Evolutionary conservation across 2,797 vertebrate species (phyloP).

Genomic region (Enteromius paludinosus): DNA sequence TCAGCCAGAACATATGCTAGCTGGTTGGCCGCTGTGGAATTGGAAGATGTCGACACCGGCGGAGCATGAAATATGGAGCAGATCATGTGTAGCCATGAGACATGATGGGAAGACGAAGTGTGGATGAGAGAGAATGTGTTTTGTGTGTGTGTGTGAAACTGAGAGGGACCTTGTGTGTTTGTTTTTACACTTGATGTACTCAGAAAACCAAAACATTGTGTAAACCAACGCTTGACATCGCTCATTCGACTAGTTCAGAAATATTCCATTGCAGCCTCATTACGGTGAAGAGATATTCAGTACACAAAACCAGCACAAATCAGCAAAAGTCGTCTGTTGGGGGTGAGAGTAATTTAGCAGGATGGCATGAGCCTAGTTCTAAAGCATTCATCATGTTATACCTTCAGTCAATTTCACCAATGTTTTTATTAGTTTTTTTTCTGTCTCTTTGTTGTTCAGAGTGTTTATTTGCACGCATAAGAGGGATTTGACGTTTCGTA

Average conservation of each 20-base stretch:
- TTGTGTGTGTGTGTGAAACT: constrained; percentile 28
- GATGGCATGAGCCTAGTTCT: constrained; percentile 68
- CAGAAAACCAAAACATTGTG: constrained; percentile 53
- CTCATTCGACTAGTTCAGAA: constrained; percentile 27
- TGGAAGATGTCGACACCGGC: constrained; percentile 23
- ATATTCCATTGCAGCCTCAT: constrained; percentile 44
- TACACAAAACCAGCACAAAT: constrained; percentile 36
- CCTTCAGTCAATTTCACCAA: constrained; percentile 73
- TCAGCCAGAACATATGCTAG: constrained; percentile 50
- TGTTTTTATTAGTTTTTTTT: constrained; percentile 74
- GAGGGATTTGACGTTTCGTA: constrained; percentile 82
- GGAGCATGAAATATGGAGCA: constrained; percentile 52
- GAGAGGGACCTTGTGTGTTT: constrained; percentile 30
- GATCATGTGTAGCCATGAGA: constrained; percentile 50
- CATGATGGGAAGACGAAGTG: constrained; percentile 30
- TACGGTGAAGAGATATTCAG: constrained; percentile 51
- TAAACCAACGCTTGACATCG: constrained; percentile 51
- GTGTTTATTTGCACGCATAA: constrained; percentile 83
- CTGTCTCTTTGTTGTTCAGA: constrained; percentile 78
- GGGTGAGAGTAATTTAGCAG: constrained; percentile 53
- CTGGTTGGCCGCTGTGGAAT: constrained; percentile 19
- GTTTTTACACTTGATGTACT: constrained; percentile 46
- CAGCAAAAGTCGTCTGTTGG: constrained; percentile 52
- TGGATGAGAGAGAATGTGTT: constrained; percentile 27
- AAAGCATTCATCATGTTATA: constrained; percentile 67